Evolutionary conservation across 2,888 invertebrate species (phyloP).

Genomic region (Nipponacmea schrenckii): DNA sequence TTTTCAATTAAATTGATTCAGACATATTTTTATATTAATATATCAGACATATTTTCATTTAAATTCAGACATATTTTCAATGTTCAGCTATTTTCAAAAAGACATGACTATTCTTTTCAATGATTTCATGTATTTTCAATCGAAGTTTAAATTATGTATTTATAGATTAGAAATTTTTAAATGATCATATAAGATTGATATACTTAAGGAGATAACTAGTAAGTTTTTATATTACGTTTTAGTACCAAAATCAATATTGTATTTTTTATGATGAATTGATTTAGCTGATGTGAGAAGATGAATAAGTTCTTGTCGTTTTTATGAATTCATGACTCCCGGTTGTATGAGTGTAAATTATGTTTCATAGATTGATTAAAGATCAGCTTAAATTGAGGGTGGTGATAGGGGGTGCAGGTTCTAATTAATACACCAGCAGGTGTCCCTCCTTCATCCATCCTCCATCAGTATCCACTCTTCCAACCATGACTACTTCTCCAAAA

Average conservation of each 20-base stretch:
- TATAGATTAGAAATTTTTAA: too few species aligned
- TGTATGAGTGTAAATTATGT: not conserved
- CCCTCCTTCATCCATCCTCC: too few species aligned
- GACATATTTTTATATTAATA: too few species aligned
- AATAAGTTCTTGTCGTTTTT: not conserved
- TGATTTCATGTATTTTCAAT: too few species aligned
- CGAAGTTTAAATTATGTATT: too few species aligned
- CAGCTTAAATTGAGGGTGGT: too few species aligned
- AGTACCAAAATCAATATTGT: not conserved
- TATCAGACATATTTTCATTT: too few species aligned
- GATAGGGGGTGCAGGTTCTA: not conserved
- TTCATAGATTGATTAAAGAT: not conserved
- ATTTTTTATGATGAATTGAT: not conserved
- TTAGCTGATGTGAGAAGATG: not conserved
- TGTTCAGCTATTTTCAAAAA: constrained; percentile 55
- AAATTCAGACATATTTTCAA: not conserved
- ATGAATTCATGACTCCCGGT: not conserved
- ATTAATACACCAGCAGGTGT: not conserved
- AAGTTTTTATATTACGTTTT: constrained; percentile 34
- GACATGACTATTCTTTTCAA: too few species aligned
- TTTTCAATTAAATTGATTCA: too few species aligned
- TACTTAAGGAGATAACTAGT: constrained; percentile 67
- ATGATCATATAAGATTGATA: constrained; percentile 58
- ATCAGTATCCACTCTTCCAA: too few species aligned
- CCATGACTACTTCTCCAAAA: too few species aligned